Base-by-base conservation (phyloP, 1,140 invertebrate species). In the Bombus picipes region DNA sequence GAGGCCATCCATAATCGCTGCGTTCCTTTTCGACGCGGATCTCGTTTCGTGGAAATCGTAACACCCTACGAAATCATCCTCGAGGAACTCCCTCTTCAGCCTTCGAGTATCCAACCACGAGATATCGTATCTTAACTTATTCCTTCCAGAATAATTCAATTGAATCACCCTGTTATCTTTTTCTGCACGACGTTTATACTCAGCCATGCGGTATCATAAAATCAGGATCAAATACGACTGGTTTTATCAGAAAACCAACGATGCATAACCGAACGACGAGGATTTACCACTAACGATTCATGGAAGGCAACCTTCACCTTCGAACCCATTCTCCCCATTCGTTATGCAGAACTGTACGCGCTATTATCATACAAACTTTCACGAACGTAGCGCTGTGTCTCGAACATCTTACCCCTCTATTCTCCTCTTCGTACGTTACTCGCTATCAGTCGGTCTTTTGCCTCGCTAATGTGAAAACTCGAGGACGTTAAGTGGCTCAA, bases 381-480 rank as follows among this genome's bases (percentile, higher is more conserved):
- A 13, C 76, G 81, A 66, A 37, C 62, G 43, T 72, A 59, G 74
- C 59, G 70, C 77, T 13, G 53, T 47, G 13, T 37, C 47, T 79
- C 70, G 22, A n/a, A 74, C 72, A 22, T 34, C 43, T 28, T 41
- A 41, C 39, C 22, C 82, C 22, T n/a, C 59, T 37, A 8, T 39
- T 32, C 43, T 32, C 4, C 37, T 34, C 32, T 34, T 28, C 32
- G 13, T 10, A 8, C 41, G 15, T 8, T 53, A 3, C n/a, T 25
- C 22, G 4, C 12, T 37, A 68, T n/a, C 28, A 25, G 59, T 43
- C 74, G 59, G 87, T 86, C 91, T 93, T 94, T 94, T 94, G 93
- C 92, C 92, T 92, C 92, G 92, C 93, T 93, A 94, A 94, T 94
- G 92, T 92, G 93, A 92, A 94, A 94, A 94, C 94, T 93, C 90